These are phyloP conservation scores for Cyprinodon brontotheroides DNA, from an alignment of 2,113 vertebrate species.

Conservation along the genomic window DNA sequence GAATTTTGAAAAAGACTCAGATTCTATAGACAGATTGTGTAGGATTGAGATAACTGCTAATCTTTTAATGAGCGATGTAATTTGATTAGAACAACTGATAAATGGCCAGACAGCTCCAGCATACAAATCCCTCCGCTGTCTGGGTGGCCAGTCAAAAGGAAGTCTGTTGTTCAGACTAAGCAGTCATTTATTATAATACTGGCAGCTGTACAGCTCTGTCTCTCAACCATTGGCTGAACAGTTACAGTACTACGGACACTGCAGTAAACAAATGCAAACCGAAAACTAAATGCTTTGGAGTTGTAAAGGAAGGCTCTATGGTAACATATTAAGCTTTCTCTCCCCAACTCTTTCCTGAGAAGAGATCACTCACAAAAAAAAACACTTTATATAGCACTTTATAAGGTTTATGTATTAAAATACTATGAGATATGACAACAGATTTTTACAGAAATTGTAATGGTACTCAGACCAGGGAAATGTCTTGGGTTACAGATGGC, in stretches of 20 bases:
- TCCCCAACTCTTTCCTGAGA: too few species aligned
- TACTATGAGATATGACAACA: too few species aligned
- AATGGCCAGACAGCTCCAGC: constrained; percentile 32
- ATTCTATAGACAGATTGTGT: constrained; percentile 35
- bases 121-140: constrained; percentile 43
- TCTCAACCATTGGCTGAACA: constrained; percentile 21
- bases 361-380: too few species aligned
- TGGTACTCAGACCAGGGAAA: too few species aligned
- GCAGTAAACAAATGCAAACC: constrained; percentile 19
- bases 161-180: constrained; percentile 60
- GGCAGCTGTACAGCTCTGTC: constrained; percentile 37
- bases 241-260: constrained; percentile 17
- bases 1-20: constrained; percentile 26
- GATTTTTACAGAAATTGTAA: too few species aligned
- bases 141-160: constrained; percentile 53
- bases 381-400: too few species aligned
- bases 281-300: constrained; percentile 17
- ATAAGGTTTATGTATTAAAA: too few species aligned
- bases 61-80: constrained; percentile 21
- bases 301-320: constrained; percentile 4
- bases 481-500: too few species aligned
- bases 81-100: constrained; percentile 24
- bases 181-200: constrained; percentile 57
- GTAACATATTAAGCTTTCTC: neutral
- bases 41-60: constrained; percentile 37